Evolutionary conservation across 1,140 invertebrate species (phyloP), one percentile per base, ranked within the genome.

Genomic region (Drosophila watanabei): DNA sequence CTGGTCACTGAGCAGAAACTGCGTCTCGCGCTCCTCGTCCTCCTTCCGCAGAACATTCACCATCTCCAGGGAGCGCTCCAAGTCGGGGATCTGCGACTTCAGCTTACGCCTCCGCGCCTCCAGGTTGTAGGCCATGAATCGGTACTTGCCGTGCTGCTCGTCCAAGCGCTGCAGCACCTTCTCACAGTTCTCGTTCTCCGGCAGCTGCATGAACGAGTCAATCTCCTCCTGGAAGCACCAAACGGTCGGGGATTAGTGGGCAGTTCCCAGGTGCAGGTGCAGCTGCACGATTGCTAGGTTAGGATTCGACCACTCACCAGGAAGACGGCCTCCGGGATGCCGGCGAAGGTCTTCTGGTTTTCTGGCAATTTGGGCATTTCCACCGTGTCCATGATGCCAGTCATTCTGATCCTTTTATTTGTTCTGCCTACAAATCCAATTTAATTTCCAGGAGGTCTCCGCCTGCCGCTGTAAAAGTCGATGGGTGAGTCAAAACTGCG

Each of bases 51-150:
- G 94, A 91, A 98, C 97, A 91, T 97, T 96, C 54, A 99, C 97
- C 95, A 99, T 98, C 91, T 98, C 96, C 78, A 99, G 91, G 9
- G 98, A 98, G 76, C 97, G 96, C 91, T 98, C 96, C 75, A 99
- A 95, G 92, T 99, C 98, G 16, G 98, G 98, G 75, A 99, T 97
- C 94, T 99, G 98, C 68, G 95, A 95, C 85, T 97, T 97, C 64
- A 99, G 95, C 92, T 97, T 96, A 89, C 95, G 95, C 70, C 96
- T 96, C 86, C 98, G 98, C 46, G 96, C 96, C 73, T 95, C 94
- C 72, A 99, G 94, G 93, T 98, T 98, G 80, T 96, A 96, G 94
- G 99, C 98, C 97, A 99, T 98, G 92, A 98, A 98, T 94, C 99
- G 99, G 93, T 99, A 99, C 95, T 99, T 99, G 68, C 96, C 96